phyloP scores from a whole-genome alignment of 2,113 vertebrate genomes.

The Oncorhynchus masou region DNA sequence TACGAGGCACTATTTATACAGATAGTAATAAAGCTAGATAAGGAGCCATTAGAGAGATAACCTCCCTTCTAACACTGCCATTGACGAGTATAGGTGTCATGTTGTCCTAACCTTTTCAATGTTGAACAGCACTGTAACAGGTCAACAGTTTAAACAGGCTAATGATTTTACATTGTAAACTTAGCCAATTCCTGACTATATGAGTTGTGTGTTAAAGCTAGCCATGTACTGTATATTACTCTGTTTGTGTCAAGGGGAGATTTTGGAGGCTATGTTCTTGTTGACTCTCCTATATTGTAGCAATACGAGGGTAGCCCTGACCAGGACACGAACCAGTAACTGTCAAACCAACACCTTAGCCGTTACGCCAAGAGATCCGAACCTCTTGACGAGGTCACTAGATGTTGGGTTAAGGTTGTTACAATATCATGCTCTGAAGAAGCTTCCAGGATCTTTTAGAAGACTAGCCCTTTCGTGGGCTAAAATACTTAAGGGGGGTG shows the following conservation, averaged over 20 bases:
- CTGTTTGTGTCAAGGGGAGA: background rate
- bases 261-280: background rate
- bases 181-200: background rate
- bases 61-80: background rate
- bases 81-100: background rate
- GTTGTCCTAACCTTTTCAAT: background rate
- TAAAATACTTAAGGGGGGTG: too few relatives aligned
- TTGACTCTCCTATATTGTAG: background rate
- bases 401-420: too few relatives aligned
- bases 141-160: background rate
- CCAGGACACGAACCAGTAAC: too few relatives aligned
- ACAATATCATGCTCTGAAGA: background rate
- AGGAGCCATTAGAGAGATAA: conserved; percentile 16
- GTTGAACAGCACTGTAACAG: background rate
- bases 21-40: conserved; percentile 19
- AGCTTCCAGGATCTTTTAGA: too few relatives aligned
- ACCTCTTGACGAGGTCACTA: too few relatives aligned
- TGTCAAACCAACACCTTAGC: too few relatives aligned
- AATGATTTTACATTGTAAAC: background rate
- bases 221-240: background rate
- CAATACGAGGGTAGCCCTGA: too few relatives aligned
- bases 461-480: too few relatives aligned
- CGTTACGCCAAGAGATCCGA: too few relatives aligned
- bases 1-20: conserved; percentile 13
- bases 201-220: background rate